Conservation (phyloP, 1,140 invertebrate species). For the Halyomorpha halys region DNA sequence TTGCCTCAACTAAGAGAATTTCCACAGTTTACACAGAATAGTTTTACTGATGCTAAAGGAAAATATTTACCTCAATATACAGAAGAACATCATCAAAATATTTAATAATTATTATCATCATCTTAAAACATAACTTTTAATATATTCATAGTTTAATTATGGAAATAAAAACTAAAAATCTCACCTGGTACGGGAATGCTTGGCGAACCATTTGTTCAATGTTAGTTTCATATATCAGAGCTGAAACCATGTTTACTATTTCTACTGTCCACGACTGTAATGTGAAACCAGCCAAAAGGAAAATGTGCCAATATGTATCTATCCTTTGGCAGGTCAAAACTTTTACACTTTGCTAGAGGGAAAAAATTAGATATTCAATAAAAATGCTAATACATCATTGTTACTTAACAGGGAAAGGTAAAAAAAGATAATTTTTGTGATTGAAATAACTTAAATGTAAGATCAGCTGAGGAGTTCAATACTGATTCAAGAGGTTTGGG, state of each 20-base stretch:
- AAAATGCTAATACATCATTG: neutral
- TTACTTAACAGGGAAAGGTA: neutral
- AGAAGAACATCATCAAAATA: no score
- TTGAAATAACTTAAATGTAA: no score
- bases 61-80: no score
- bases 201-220: neutral
- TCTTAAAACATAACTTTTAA: no score
- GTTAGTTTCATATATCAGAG: neutral
- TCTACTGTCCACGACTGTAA: constrained; percentile 11
- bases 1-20: no score
- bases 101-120: no score
- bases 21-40: no score
- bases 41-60: no score
- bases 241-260: neutral
- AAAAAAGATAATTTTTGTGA: no score
- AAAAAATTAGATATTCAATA: constrained; percentile 10
- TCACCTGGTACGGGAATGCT: neutral
- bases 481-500: no score
- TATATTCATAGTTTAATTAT: neutral
- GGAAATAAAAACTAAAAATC: neutral
- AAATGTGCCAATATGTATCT: constrained; percentile 15
- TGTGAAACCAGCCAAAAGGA: constrained; percentile 17
- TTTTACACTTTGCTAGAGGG: constrained; percentile 15
- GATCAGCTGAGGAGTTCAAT: no score
- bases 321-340: neutral